Percentiles rank a stretch among this genome's conserved stretches.
phyloP scores from a whole-genome alignment of 2,797 vertebrate species.

The Neoniphon sammara region DNA sequence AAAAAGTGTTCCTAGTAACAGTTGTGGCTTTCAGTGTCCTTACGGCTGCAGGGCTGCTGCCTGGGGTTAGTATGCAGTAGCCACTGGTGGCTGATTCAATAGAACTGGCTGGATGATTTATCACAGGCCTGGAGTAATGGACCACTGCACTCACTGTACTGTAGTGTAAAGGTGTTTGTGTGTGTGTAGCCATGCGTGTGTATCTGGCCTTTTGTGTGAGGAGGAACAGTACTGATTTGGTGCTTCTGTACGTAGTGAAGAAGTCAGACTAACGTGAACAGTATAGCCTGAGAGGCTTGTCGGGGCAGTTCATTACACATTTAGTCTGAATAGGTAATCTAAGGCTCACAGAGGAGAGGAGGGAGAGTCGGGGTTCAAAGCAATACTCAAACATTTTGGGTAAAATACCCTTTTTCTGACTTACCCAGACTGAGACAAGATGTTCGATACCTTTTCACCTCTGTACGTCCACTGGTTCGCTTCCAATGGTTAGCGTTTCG shows the following conservation, averaged over 20 bases:
- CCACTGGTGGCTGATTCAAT: conserved; percentile 68
- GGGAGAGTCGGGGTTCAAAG: conserved; percentile 26
- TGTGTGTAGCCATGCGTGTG: conserved; percentile 5
- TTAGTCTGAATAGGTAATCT: conserved; percentile 29
- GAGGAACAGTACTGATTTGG: conserved; percentile 59
- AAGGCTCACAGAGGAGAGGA: conserved; percentile 28
- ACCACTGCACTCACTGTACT: conserved; percentile 37
- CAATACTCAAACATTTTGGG: too few species aligned
- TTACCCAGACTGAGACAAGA: too few species aligned
- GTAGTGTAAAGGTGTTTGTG: conserved; percentile 18
- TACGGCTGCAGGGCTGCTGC: conserved; percentile 39
- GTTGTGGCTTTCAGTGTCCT: conserved; percentile 48
- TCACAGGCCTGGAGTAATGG: conserved; percentile 60
- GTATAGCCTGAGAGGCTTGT: conserved; percentile 46
- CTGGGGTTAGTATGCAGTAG: conserved; percentile 54
- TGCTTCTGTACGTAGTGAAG: conserved; percentile 47
- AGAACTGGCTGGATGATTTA: conserved; percentile 74
- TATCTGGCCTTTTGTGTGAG: conserved; percentile 39
- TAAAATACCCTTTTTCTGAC: too few species aligned
- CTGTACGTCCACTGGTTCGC: too few species aligned
- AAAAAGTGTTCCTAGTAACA: conserved; percentile 23
- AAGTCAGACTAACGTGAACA: conserved; percentile 54
- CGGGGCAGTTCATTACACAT: conserved; percentile 57
- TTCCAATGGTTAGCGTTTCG: too few species aligned
- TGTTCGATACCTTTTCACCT: too few species aligned